Percentiles rank a stretch among this genome's conserved stretches.
Evolutionary conservation across 1,140 invertebrate genomes (phyloP).

Genomic region (Grapholita molesta): DNA sequence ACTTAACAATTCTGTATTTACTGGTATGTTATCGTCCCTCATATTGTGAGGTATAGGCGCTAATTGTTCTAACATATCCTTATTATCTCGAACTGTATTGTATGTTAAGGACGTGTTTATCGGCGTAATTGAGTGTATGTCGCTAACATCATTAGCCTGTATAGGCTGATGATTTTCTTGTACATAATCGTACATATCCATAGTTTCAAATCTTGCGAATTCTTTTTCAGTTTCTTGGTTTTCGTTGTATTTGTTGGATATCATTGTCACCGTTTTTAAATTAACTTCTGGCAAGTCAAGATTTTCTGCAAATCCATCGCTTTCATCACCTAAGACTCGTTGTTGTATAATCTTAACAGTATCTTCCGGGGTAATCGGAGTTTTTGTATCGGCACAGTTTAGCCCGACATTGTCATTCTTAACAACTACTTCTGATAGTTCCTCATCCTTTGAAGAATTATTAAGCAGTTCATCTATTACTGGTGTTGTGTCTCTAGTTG

Average conservation of each 20-base stretch:
- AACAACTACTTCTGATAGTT: background rate
- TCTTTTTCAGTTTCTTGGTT: background rate
- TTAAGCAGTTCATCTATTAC: background rate
- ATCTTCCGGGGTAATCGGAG: background rate
- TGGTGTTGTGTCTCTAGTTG: conserved; percentile 7
- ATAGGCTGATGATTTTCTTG: background rate
- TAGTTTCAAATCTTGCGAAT: background rate
- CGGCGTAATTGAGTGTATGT: background rate
- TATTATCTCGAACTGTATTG: background rate
- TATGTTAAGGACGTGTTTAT: background rate
- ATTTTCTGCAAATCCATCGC: background rate
- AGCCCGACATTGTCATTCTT: background rate
- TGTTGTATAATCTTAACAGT: background rate
- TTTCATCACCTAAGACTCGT: background rate
- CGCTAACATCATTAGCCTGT: background rate
- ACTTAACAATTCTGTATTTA: background rate
- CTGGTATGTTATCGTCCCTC: background rate
- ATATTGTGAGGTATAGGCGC: background rate
- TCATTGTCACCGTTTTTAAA: background rate
- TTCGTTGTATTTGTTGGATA: background rate
- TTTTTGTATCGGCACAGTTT: background rate
- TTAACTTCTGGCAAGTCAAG: background rate
- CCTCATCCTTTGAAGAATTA: background rate
- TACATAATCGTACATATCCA: background rate
- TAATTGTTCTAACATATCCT: background rate